Evolutionary conservation across 2,113 vertebrate genomes (phyloP), one percentile per base, ranked within the genome.

Genomic region (Anhinga rufa): DNA sequence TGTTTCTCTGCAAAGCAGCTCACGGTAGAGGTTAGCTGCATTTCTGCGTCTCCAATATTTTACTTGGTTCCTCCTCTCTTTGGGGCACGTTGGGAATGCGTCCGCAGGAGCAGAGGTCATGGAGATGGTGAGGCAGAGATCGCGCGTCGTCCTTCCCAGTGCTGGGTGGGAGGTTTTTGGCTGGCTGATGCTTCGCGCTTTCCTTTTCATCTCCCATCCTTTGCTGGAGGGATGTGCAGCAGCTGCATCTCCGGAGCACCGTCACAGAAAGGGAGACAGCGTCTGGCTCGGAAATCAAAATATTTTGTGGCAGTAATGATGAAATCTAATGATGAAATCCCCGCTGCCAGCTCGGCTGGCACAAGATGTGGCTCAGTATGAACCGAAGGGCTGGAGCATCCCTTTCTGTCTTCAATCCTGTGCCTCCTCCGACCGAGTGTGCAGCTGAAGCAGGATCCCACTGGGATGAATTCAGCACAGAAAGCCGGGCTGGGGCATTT

Each of bases 361-460:
- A 14, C 13, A 42, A 48, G 24, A 32, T 21, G 6, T 42, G 34
- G 28, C 15, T 85, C 22, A 3, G 7, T 8, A 13, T 25, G 64
- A 72, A 44, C 24, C 1, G 1, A 71, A 66, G 36, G 29, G 51
- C 29, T 54, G 54, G 40, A 74, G 28, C 48, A 86, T 57, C 55
- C 25, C 25, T 77, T 58, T 21, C 13, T 0, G 1, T 46, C 46
- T 74, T 78, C 16, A 1, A 14, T 83, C 62, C 74, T 2, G 0
- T 38, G 44, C 36, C 58, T 52, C 8, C 14, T 72, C 32, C 3
- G 2, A 29, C 13, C 4, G 7, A 48, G 12, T 7, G 3, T 7
- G 32, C 36, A 38, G 28, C 28, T 0, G 0, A n/a, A 78, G 51
- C 9, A 11, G 48, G 17, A 42, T 92, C 46, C 46, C 8, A 1